phyloP scores from a whole-genome alignment of 1,140 invertebrate species.

The Temnothorax longispinosus region DNA sequence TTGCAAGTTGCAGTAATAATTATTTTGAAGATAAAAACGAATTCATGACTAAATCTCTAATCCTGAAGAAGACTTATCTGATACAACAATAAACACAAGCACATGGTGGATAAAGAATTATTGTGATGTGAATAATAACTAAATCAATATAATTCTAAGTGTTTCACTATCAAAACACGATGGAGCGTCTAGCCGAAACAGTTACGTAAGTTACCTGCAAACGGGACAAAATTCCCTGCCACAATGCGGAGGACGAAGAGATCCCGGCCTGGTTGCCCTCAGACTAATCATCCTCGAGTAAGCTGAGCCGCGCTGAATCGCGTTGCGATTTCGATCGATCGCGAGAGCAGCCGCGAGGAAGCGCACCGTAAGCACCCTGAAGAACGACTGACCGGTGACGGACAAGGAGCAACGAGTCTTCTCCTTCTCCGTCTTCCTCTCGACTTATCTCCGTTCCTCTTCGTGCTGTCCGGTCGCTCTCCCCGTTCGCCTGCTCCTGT shows the following conservation, averaged over 20 bases:
- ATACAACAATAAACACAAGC: background rate
- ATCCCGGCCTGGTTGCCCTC: slow-evolving; percentile 69
- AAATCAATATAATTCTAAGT: background rate
- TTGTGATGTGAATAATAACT: background rate
- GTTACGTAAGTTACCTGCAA: slow-evolving; percentile 78
- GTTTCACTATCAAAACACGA: background rate
- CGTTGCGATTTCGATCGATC: slow-evolving; percentile 46
- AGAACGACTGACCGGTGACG: slow-evolving; percentile 70
- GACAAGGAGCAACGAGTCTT: slow-evolving; percentile 65
- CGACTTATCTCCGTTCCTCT: slow-evolving; percentile 63
- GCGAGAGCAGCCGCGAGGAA: slow-evolving; percentile 55
- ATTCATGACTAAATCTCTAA: background rate
- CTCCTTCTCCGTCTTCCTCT: slow-evolving; percentile 53
- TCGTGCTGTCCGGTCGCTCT: slow-evolving; percentile 40
- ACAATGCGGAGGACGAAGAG: slow-evolving; percentile 77
- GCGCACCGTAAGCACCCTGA: slow-evolving; percentile 56
- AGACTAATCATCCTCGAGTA: slow-evolving; percentile 75
- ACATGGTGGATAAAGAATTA: background rate
- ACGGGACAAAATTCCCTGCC: slow-evolving; percentile 80
- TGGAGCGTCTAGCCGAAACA: background rate
- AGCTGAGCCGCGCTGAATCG: background rate
- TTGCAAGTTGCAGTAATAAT: background rate
- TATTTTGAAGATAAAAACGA: background rate
- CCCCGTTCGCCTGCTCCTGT: slow-evolving; percentile 47
- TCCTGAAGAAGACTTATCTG: background rate